Percentiles rank a stretch among this genome's conserved stretches.
Evolutionary conservation across 2,113 vertebrate genomes (phyloP).

Genomic region (Columba livia): DNA sequence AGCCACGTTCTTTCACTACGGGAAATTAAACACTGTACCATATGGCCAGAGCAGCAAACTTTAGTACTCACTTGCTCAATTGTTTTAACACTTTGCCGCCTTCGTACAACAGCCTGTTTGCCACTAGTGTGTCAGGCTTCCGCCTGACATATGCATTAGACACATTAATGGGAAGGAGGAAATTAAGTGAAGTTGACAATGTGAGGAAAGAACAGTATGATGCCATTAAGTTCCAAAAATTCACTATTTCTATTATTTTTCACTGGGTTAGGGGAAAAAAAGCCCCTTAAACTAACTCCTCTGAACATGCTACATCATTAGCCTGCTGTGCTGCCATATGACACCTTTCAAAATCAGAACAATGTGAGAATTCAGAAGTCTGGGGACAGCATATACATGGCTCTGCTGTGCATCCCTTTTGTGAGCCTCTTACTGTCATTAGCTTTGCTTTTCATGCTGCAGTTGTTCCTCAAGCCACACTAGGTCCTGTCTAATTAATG

Average conservation of each 20-base stretch:
- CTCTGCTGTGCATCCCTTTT: background rate
- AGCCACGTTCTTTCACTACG: slow-evolving; percentile 79
- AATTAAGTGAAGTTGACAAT: slow-evolving; percentile 78
- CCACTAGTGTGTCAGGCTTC: slow-evolving; percentile 74
- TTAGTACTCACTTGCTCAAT: slow-evolving; percentile 80
- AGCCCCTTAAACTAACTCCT: slow-evolving; percentile 59
- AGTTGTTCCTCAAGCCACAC: background rate
- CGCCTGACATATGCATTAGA: slow-evolving; percentile 79
- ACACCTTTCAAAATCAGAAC: slow-evolving; percentile 61
- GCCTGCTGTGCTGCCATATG: slow-evolving; percentile 73
- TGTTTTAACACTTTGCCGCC: slow-evolving; percentile 86
- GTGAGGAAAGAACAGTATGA: slow-evolving; percentile 78
- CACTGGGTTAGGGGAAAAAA: background rate
- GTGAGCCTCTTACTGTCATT: background rate
- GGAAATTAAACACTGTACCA: slow-evolving; percentile 86
- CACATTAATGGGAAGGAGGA: slow-evolving; percentile 75
- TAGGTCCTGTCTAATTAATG: slow-evolving; percentile 2
- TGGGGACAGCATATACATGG: background rate
- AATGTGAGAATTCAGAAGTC: slow-evolving; percentile 56
- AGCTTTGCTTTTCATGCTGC: background rate
- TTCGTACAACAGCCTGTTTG: slow-evolving; percentile 81
- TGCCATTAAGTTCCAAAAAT: slow-evolving; percentile 76
- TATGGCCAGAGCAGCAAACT: slow-evolving; percentile 84
- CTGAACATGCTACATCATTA: slow-evolving; percentile 65
- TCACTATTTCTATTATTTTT: slow-evolving; percentile 70